Conservation (phyloP, 1,140 invertebrate genomes). For the Nasonia longicornis region DNA sequence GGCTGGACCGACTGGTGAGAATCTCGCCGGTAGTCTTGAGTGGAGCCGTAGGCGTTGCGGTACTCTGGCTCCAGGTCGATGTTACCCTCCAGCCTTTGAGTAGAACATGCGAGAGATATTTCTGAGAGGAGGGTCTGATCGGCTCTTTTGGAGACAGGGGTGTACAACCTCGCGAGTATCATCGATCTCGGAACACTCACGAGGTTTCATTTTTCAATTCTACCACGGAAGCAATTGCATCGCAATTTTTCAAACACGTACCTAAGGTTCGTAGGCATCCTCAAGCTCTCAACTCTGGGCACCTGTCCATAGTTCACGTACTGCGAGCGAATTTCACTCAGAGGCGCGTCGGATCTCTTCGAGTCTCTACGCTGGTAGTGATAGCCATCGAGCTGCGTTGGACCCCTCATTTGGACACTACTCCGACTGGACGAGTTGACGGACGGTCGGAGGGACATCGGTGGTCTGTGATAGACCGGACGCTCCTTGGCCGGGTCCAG, state of each 20-base stretch:
- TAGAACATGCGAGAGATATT: neutral
- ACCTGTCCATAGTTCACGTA: slow-evolving; percentile 58
- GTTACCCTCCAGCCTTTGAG: slow-evolving; percentile 58
- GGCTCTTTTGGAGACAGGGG: neutral
- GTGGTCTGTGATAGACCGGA: slow-evolving; percentile 54
- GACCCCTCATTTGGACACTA: slow-evolving; percentile 45
- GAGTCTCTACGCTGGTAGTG: neutral
- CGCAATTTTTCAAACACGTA: neutral
- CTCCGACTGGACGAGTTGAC: slow-evolving; percentile 50
- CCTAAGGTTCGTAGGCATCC: slow-evolving; percentile 58
- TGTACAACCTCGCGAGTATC: neutral
- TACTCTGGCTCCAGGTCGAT: slow-evolving; percentile 70
- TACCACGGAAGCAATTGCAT: no score
- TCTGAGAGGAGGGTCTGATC: neutral
- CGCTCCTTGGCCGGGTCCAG: slow-evolving; percentile 53
- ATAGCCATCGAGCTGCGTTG: neutral
- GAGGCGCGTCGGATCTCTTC: slow-evolving; percentile 37
- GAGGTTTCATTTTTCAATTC: neutral
- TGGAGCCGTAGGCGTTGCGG: slow-evolving; percentile 60
- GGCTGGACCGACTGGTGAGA: neutral
- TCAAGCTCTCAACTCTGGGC: slow-evolving; percentile 56
- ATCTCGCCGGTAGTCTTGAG: slow-evolving; percentile 46
- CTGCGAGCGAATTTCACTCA: slow-evolving; percentile 58
- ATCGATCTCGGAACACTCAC: neutral
- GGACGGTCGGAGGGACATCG: slow-evolving; percentile 48